These are phyloP conservation scores for Lithosia quadra DNA, from an alignment of 2,888 invertebrate species.

Conservation along the genomic window DNA sequence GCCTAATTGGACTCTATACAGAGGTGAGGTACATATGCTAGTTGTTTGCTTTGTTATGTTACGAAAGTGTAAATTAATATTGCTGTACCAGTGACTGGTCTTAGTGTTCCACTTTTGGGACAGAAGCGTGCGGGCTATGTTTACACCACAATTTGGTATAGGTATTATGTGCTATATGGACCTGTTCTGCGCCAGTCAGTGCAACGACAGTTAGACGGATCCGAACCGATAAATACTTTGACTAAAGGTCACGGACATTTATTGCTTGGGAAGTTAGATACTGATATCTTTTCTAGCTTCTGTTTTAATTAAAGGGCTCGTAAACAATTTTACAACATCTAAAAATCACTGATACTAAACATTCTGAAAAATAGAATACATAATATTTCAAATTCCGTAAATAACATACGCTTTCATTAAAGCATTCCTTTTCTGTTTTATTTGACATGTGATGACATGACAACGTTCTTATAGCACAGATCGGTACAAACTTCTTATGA, in stretches of 20 bases:
- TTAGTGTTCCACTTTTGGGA: slow-evolving; percentile 6
- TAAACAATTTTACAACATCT: no score
- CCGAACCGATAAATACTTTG: no score
- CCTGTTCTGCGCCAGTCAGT: neutral
- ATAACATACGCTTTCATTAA: no score
- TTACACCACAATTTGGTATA: neutral
- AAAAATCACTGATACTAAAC: no score
- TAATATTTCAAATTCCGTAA: no score
- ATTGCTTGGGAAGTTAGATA: no score
- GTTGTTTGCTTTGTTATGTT: slow-evolving; percentile 37
- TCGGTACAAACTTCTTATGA: slow-evolving; percentile 16
- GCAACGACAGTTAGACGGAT: neutral
- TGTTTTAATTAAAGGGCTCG: no score
- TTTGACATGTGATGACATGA: slow-evolving; percentile 8
- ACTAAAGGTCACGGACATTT: no score
- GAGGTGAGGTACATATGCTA: slow-evolving; percentile 29
- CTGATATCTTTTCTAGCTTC: no score
- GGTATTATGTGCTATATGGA: neutral
- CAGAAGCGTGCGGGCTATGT: neutral
- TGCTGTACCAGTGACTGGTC: slow-evolving; percentile 24
- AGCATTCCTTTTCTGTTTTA: no score
- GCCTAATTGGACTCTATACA: slow-evolving; percentile 54
- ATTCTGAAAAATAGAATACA: no score
- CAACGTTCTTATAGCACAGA: slow-evolving; percentile 19
- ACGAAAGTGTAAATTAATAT: slow-evolving; percentile 36